These are phyloP conservation scores for Myodes glareolus DNA, from an alignment of 2,113 vertebrate species.

Conservation along the genomic window DNA sequence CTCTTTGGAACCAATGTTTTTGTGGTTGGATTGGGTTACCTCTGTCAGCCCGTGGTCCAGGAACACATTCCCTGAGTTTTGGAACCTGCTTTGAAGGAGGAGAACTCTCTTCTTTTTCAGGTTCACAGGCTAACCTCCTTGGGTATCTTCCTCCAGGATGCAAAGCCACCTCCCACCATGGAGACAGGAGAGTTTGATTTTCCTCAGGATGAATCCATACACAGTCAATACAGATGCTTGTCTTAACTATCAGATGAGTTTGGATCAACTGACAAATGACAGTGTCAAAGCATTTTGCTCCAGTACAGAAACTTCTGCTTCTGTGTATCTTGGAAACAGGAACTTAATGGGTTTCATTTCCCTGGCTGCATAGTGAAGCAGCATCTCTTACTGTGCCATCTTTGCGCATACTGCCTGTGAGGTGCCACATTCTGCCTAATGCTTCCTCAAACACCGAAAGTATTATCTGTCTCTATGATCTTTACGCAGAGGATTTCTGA, in stretches of 20 bases:
- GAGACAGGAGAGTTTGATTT: neutral
- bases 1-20: neutral
- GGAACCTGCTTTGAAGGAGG: neutral
- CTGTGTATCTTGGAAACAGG: neutral
- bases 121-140: accelerated
- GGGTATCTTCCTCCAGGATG: accelerated
- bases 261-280: neutral
- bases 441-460: neutral
- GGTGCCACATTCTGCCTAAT: neutral
- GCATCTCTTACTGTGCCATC: accelerated
- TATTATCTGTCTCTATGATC: neutral
- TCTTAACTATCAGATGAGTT: accelerated
- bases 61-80: neutral
- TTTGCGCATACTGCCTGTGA: accelerated
- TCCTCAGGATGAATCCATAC: neutral
- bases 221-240: neutral
- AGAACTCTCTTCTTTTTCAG: accelerated
- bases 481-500: neutral
- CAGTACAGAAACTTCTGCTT: too few species aligned
- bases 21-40: neutral
- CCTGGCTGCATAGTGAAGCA: accelerated
- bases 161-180: neutral
- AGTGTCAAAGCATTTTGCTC: neutral
- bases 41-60: neutral
- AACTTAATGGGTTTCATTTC: accelerated